phyloP scores from a whole-genome alignment of 30 jellyfish, hydroid and myxozoan genomes.

The Aurelia aurita region DNA sequence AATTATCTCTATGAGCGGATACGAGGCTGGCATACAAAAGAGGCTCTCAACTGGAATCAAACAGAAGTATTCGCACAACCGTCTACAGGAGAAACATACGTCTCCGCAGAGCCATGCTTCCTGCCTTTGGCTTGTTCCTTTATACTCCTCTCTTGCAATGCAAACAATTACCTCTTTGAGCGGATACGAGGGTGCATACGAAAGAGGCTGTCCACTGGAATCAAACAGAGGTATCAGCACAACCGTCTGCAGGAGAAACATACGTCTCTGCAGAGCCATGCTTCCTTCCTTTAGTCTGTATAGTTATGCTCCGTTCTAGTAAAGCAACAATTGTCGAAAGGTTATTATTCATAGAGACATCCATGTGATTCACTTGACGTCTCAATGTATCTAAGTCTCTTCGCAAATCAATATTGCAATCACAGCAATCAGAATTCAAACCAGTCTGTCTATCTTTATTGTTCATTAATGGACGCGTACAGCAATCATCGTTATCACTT shows the following conservation, averaged over 20 bases:
- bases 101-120: no score
- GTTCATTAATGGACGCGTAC: not conserved
- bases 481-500: conserved; percentile 6
- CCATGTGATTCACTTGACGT: conserved; percentile 35
- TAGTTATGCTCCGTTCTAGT: conserved; percentile 23
- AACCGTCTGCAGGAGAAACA: not conserved
- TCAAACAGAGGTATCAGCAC: conserved; percentile 20
- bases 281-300: conserved; percentile 23
- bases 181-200: no score
- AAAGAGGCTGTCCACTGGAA: not conserved
- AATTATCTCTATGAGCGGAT: no score
- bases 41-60: not conserved
- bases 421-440: conserved; percentile 54
- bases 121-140: no score
- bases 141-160: no score
- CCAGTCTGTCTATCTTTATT: not conserved
- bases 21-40: no score
- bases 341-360: conserved; percentile 26
- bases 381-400: conserved; percentile 53
- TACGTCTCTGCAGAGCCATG: conserved; percentile 14
- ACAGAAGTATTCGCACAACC: conserved; percentile 23
- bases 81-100: no score
- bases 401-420: conserved; percentile 69
- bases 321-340: conserved; percentile 33
- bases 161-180: no score